Evolutionary conservation across 2,113 vertebrate species (phyloP).

Genomic region (Nansenia antarctica): DNA sequence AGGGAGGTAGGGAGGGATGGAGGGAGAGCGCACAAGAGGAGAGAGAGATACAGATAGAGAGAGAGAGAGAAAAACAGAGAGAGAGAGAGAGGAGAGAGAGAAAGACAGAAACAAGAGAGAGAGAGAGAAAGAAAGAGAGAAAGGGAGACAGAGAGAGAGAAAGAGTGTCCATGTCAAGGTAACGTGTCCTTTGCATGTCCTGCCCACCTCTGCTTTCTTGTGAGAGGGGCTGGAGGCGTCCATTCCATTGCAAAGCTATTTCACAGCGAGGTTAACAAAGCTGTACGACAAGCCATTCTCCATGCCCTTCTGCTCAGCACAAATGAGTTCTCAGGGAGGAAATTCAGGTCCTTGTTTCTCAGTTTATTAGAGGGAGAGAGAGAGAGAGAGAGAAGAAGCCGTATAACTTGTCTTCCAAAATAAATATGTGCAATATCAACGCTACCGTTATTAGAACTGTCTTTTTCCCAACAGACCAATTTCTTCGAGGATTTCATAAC

Average conservation of each 20-base stretch:
- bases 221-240: no score
- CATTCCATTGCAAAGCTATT: no score
- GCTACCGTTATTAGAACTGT: not conserved
- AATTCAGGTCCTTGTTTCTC: conserved; percentile 56
- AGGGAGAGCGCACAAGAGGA: no score
- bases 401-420: not conserved
- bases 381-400: no score
- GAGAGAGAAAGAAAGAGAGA: not conserved
- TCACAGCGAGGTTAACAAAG: conserved; percentile 63
- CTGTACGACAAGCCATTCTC: conserved; percentile 50
- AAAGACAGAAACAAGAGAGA: conserved; percentile 14
- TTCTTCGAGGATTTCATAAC: not conserved
- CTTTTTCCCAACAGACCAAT: not conserved
- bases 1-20: no score
- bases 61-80: no score
- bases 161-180: conserved; percentile 11
- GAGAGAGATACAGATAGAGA: conserved; percentile 8
- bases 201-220: conserved; percentile 38
- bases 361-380: conserved; percentile 49
- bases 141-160: no score
- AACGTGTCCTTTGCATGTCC: conserved; percentile 30
- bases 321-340: conserved; percentile 31
- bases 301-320: conserved; percentile 27
- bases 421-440: not conserved
- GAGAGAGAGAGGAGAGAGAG: no score